Evolutionary conservation across 2,797 vertebrate species (phyloP).

Genomic region (Falco peregrinus): DNA sequence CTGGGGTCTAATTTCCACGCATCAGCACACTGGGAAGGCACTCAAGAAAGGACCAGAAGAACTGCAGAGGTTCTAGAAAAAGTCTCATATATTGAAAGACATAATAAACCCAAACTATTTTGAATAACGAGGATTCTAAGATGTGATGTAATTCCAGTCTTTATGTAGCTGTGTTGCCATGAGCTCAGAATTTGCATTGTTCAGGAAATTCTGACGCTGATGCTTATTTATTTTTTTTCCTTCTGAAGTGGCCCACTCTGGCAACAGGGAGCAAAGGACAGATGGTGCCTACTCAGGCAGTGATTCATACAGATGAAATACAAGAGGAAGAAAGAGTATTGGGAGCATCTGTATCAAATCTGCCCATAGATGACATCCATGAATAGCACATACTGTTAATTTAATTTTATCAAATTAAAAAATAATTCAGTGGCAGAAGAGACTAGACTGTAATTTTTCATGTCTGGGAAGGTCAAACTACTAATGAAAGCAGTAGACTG

Average conservation of each 20-base stretch:
- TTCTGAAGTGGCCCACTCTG: constrained; percentile 46
- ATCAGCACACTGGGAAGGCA: background rate
- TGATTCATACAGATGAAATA: constrained; percentile 50
- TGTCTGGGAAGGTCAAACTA: background rate
- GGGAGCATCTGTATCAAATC: constrained; percentile 52
- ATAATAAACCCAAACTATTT: background rate
- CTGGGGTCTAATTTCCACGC: background rate
- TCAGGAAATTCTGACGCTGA: background rate
- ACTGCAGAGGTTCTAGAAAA: background rate
- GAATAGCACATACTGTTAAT: constrained; percentile 10
- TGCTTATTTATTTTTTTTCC: background rate
- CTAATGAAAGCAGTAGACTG: background rate
- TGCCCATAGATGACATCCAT: background rate
- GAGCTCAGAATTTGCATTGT: background rate
- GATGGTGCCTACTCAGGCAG: constrained; percentile 51
- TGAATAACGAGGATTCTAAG: background rate
- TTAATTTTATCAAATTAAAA: constrained; percentile 16
- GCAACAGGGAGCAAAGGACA: constrained; percentile 56
- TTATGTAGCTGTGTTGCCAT: background rate
- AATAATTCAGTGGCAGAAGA: background rate
- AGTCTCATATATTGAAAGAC: background rate
- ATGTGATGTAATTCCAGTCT: background rate
- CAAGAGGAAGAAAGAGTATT: constrained; percentile 1
- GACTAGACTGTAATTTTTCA: background rate
- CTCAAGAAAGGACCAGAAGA: background rate